Evolutionary conservation across 2,888 invertebrate species (phyloP).

Genomic region (Caenorhabditis sinica): DNA sequence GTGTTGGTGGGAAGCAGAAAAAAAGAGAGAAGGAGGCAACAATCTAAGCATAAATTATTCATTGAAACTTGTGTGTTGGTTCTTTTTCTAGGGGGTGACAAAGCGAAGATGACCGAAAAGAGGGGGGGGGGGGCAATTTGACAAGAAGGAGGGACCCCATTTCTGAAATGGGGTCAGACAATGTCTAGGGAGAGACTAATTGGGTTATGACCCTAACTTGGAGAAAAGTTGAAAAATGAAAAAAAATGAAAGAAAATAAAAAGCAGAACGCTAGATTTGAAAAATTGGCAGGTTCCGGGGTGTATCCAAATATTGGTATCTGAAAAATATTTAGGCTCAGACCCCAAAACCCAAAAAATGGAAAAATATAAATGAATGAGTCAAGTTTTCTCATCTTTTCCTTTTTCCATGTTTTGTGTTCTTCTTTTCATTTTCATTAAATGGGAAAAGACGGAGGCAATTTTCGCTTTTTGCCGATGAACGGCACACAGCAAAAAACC

Average conservation of each 20-base stretch:
- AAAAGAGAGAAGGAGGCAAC: conserved; percentile 3
- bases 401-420: too few species aligned
- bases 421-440: too few species aligned
- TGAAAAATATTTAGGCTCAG: too few species aligned
- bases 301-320: too few species aligned
- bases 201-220: conserved; percentile 1
- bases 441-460: too few species aligned
- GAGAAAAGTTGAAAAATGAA: neutral
- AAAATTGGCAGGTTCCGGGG: too few species aligned
- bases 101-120: neutral
- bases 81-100: neutral
- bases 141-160: too few species aligned
- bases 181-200: conserved; percentile 8
- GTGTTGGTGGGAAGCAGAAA: neutral
- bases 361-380: too few species aligned
- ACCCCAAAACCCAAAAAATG: too few species aligned
- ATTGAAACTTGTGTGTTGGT: conserved; percentile 21
- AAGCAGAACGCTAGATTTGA: neutral
- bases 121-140: neutral
- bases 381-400: too few species aligned
- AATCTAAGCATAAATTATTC: conserved; percentile 47
- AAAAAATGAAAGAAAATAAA: neutral
- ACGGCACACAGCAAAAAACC: too few species aligned
- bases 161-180: conserved; percentile 20
- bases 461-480: too few species aligned